Conservation (phyloP, 2,797 vertebrate species). For the Coendou prehensilis region DNA sequence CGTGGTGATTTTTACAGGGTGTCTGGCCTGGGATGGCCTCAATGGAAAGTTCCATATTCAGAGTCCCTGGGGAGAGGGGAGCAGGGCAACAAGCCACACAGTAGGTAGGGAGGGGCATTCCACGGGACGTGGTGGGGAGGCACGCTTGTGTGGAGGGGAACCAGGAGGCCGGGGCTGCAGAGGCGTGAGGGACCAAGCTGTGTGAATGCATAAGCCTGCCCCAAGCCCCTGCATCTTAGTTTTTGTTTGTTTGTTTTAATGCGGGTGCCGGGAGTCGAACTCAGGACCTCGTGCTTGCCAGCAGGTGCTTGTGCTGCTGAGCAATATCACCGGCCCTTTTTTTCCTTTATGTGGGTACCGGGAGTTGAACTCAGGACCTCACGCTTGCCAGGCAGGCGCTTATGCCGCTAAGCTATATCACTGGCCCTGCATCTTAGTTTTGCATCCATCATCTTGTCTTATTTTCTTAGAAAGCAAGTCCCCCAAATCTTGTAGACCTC, state of each 20-base stretch:
- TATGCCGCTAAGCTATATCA: too few relatives aligned
- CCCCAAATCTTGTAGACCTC: accelerated
- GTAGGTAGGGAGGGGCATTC: accelerated
- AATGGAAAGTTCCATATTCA: accelerated
- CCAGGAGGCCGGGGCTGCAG: background rate
- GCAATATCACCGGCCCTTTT: too few relatives aligned
- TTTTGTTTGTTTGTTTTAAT: too few relatives aligned
- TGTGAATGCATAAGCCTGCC: accelerated
- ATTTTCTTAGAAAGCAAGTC: background rate
- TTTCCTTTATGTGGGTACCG: too few relatives aligned
- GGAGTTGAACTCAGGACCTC: too few relatives aligned
- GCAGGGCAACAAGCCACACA: accelerated
- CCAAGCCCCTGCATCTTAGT: background rate
- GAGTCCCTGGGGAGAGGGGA: background rate
- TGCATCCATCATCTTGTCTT: accelerated
- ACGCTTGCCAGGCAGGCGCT: too few relatives aligned
- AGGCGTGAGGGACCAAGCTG: accelerated
- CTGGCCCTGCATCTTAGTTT: background rate
- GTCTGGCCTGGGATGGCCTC: background rate
- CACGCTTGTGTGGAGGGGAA: accelerated
- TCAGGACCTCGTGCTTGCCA: too few relatives aligned
- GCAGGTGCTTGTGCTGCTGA: too few relatives aligned
- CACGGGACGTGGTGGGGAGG: accelerated
- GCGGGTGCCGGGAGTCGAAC: too few relatives aligned
- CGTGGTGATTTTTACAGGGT: background rate